phyloP scores from a whole-genome alignment of 2,797 vertebrate genomes.

The Danio albolineatus region DNA sequence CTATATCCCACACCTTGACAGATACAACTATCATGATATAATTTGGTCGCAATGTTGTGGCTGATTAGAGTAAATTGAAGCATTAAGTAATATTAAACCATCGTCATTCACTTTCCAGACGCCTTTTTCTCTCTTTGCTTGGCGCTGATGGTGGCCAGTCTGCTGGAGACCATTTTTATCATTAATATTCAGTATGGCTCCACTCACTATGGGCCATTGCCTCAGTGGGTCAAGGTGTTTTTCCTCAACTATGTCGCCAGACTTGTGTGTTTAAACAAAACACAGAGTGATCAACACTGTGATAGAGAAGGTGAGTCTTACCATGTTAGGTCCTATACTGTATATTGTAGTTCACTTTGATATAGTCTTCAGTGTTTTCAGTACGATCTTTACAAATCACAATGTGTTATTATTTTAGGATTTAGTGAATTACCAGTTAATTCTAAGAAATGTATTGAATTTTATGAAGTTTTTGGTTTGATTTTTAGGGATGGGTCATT shows the following conservation, averaged over 20 bases:
- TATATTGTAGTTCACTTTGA: no score
- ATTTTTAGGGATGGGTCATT: no score
- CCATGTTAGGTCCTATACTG: no score
- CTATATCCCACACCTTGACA: no score
- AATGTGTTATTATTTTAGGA: no score
- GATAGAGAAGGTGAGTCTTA: constrained; percentile 53
- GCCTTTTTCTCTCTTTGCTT: constrained; percentile 78
- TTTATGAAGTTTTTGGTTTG: no score
- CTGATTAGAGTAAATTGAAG: neutral
- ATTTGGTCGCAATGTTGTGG: neutral
- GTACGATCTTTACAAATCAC: no score
- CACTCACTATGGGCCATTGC: constrained; percentile 57
- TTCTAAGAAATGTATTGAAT: no score
- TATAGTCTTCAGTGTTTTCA: no score
- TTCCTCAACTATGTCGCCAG: constrained; percentile 67
- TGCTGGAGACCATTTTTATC: constrained; percentile 79
- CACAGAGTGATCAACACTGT: constrained; percentile 37
- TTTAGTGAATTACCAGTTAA: no score
- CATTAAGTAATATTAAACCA: neutral
- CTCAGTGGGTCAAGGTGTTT: constrained; percentile 69
- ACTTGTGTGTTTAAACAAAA: constrained; percentile 65
- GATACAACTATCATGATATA: no score
- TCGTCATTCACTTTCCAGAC: constrained; percentile 59
- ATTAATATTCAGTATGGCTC: constrained; percentile 72
- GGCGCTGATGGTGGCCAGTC: constrained; percentile 80